A percentile compares a stretch with the other conserved stretches of the same genome.
phyloP scores from a whole-genome alignment of 2,888 invertebrate genomes.

The Exephanes ischioxanthus region DNA sequence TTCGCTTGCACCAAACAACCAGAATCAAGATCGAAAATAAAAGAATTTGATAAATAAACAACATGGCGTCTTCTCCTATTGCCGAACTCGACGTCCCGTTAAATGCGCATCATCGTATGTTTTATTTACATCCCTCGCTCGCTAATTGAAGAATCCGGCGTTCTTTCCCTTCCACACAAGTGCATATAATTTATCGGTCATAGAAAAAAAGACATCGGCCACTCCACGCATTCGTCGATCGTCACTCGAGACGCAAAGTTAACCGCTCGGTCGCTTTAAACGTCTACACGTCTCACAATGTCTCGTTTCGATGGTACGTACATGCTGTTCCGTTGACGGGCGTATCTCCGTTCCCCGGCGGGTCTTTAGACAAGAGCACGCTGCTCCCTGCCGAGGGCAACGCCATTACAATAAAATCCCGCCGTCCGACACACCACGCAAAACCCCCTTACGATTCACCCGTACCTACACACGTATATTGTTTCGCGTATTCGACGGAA shows the following conservation, averaged over 20 bases:
- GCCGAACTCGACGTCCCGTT: no score
- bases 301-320: conserved; percentile 65
- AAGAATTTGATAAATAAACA: no score
- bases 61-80: no score
- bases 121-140: neutral
- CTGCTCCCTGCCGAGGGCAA: conserved; percentile 80
- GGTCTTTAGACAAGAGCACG: conserved; percentile 73
- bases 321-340: conserved; percentile 68
- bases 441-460: neutral
- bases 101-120: no score
- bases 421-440: neutral
- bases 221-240: neutral
- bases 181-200: neutral
- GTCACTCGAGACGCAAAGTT: neutral
- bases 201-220: no score
- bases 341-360: conserved; percentile 74
- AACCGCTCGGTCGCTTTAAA: neutral
- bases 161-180: neutral
- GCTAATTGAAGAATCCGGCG: neutral
- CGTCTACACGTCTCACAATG: neutral
- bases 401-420: conserved; percentile 79
- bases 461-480: neutral
- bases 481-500: conserved; percentile 12
- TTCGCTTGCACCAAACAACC: no score
- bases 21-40: no score